Base-by-base conservation (phyloP, 2,113 vertebrate genomes). In the Ciconia boyciana region DNA sequence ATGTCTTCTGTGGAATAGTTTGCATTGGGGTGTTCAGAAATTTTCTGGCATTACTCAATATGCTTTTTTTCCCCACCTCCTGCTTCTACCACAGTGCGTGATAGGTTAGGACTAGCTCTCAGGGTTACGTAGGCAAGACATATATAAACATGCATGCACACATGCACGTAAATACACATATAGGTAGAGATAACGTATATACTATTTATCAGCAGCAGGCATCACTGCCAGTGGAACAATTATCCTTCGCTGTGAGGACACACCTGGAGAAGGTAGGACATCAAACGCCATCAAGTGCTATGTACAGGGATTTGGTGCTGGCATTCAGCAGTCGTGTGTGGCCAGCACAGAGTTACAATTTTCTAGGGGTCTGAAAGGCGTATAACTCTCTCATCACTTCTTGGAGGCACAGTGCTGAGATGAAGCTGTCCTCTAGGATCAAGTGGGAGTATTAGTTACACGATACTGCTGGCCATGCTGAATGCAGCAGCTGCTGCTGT, bases 231-330 rank as follows among this genome's bases (percentile, higher is more conserved):
- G 79, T 46, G 43, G 72, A 87, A 48, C 49, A 39, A 9, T 68
- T 71, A 43, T 57, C 79, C 46, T 57, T 64, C 0, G 2, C 77
- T 86, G 87, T 58, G 72, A 89, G 66, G 68, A 87, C 29, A 29
- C 57, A 54, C 46, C 85, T 83, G 89, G 55, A 93, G 28, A 95
- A 96, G 96, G 94, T 97, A 96, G 61, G 95, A 87, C 28, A 71
- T 92, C 31, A 52, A 77, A 77, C 1, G 1, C 44, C 26, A 39
- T 39, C 39, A 39, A 43, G 64, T 51, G 60, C 55, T 83, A 0
- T 7, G 4, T 55, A 16, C 55, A 58, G 51, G 44, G 58, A 60
- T 81, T 83, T 90, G 51, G n/a, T 86, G n/a, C 43, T 83, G 72
- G 48, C 32, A 54, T 60, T 81, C 81, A 74, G 39, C 21, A 49